phyloP scores from a whole-genome alignment of 2,888 invertebrate species.

The Aphodius granarius region DNA sequence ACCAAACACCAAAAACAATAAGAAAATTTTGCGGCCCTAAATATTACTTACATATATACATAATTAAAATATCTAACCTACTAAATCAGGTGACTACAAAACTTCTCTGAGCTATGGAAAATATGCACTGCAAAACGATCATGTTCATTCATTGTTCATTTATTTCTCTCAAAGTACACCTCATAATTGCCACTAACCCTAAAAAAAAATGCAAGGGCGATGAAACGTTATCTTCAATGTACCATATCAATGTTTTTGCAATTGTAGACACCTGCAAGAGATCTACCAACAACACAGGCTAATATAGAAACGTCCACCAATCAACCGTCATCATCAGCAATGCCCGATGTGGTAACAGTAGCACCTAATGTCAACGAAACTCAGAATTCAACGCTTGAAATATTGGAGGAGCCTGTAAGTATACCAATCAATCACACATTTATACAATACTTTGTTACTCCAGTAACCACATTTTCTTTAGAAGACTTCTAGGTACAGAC shows the following conservation, averaged over 20 bases:
- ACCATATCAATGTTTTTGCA: neutral
- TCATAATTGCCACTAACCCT: slow-evolving; percentile 6
- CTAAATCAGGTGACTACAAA: slow-evolving; percentile 14
- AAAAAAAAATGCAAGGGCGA: slow-evolving; percentile 4
- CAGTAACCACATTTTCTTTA: neutral
- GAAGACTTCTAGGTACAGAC: neutral
- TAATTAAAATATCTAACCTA: neutral
- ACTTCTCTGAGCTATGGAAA: slow-evolving; percentile 1
- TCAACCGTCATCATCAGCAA: neutral
- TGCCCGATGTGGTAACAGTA: neutral
- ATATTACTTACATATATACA: neutral
- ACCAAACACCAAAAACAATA: neutral
- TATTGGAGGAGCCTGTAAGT: neutral
- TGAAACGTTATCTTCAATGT: neutral
- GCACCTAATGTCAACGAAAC: neutral
- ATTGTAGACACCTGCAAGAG: slow-evolving; percentile 46
- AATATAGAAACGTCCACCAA: neutral
- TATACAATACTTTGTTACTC: neutral
- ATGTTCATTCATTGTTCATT: slow-evolving; percentile 1
- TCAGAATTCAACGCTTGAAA: neutral
- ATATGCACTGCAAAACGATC: slow-evolving; percentile 10
- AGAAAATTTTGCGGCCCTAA: neutral
- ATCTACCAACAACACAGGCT: neutral
- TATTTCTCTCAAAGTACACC: slow-evolving; percentile 1
- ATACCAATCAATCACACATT: neutral